phyloP scores from a whole-genome alignment of 2,113 vertebrate species.

The Copsychus sechellarum region DNA sequence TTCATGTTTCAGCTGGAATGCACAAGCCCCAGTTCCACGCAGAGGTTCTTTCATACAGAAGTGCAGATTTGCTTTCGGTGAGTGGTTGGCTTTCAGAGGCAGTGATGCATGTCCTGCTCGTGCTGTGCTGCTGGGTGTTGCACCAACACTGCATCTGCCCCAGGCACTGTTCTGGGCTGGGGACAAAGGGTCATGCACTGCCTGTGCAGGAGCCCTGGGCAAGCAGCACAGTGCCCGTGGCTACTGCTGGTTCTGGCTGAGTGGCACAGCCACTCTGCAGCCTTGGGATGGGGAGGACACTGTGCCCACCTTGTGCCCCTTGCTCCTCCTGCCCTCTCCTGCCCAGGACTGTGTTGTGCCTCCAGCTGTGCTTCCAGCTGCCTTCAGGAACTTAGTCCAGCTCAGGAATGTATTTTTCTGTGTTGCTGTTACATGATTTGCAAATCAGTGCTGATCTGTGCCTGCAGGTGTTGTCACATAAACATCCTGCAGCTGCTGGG shows the following conservation, averaged over 20 bases:
- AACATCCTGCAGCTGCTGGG: slow-evolving; percentile 77
- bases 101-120: accelerated
- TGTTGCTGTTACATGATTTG: not conserved
- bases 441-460: not conserved
- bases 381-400: not conserved
- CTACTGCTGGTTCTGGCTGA: not conserved
- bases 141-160: accelerated
- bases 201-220: not conserved
- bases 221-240: accelerated
- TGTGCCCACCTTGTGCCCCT: not conserved
- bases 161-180: not conserved
- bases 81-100: not conserved
- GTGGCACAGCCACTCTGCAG: not conserved
- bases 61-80: slow-evolving; percentile 76
- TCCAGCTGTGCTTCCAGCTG: not conserved
- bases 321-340: accelerated
- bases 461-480: slow-evolving; percentile 73
- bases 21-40: not conserved
- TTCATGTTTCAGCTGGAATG: slow-evolving; percentile 50
- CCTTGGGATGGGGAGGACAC: not conserved
- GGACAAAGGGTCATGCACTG: accelerated
- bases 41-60: slow-evolving; percentile 76
- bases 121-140: not conserved
- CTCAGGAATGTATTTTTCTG: not conserved
- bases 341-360: too few relatives aligned